Evolutionary conservation across 2,113 vertebrate species (phyloP).

Genomic region (Urocolius indicus): DNA sequence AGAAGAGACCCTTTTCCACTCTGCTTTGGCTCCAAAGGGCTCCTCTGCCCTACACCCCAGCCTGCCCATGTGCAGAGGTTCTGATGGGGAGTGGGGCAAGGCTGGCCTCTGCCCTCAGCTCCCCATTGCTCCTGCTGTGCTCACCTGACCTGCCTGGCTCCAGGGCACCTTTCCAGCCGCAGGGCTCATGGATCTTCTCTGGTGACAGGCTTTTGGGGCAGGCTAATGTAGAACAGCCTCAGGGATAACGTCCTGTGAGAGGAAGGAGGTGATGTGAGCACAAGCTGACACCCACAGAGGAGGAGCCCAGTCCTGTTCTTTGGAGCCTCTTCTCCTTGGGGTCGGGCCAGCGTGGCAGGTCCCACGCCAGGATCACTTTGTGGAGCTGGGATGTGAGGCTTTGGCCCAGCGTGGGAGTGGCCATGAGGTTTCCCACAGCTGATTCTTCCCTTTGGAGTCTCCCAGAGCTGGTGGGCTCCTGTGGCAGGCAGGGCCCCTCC

Average conservation of each 20-base stretch:
- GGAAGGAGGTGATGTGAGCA: background rate
- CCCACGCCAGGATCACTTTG: background rate
- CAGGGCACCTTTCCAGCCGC: background rate
- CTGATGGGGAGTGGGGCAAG: too few species aligned
- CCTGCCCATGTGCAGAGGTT: background rate
- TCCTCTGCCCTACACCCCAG: background rate
- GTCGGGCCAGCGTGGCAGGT: background rate
- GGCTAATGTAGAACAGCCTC: background rate
- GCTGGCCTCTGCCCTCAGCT: background rate
- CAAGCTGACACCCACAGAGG: background rate
- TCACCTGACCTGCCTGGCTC: background rate
- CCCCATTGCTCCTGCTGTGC: background rate
- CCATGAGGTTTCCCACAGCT: background rate
- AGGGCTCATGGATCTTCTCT: background rate
- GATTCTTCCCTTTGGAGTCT: background rate
- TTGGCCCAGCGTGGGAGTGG: background rate
- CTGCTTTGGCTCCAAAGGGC: background rate
- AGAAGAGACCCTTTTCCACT: background rate
- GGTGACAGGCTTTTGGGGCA: background rate
- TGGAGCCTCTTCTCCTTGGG: background rate
- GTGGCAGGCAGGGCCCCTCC: background rate
- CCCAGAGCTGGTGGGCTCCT: accelerated
- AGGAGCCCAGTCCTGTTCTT: background rate
- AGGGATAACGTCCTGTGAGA: background rate
- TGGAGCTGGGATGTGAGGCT: background rate